Base-by-base conservation (phyloP, 2,797 vertebrate genomes). In the Dallia pectoralis region DNA sequence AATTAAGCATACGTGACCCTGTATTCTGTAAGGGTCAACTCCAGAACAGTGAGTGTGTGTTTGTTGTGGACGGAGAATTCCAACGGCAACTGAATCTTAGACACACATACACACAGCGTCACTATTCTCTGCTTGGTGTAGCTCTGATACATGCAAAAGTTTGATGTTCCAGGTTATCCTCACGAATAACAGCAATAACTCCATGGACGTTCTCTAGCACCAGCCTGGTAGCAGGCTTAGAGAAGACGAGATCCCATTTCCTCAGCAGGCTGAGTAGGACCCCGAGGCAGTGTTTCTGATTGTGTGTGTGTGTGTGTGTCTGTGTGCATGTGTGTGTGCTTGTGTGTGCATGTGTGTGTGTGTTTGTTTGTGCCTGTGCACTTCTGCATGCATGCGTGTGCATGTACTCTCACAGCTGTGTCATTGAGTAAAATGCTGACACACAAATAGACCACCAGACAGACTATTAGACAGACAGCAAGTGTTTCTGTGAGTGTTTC, bases 201-300 rank as follows among this genome's bases (percentile, higher is more conserved):
- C 36, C 79, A 14, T 36, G 69, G 82, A 81, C 6, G 19, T 25
- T 86, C 80, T 80, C 77, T 53, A 84, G 85, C 82, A 81, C 86
- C 84, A 85, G 85, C 86, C 84, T 79, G 12, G 29, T 25, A 56
- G 53, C 53, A 77, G 85, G 87, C 89, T 91, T 91, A 88, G 48
- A 16, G 47, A 87, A 81, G 87, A 88, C 95, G 94, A 91, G 93
- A 93, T 94, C 92, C 93, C 91, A 88, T 94, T 94, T 95, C 93
- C 93, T 94, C 92, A 91, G 92, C 92, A 25, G 9, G 53, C 93
- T 92, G 89, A 94, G 93, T 90, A 81, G 89, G 87, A 93, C 94
- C 93, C 86, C 85, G 88, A 94, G 95, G 94, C 94, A 92, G 78
- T 87, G 85, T 87, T 86, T 91, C 89, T 68, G 70, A 65, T 22